Evolutionary conservation across 2,797 vertebrate genomes (phyloP), one percentile per base, ranked within the genome.

Genomic region (Otolemur crassicaudatus): DNA sequence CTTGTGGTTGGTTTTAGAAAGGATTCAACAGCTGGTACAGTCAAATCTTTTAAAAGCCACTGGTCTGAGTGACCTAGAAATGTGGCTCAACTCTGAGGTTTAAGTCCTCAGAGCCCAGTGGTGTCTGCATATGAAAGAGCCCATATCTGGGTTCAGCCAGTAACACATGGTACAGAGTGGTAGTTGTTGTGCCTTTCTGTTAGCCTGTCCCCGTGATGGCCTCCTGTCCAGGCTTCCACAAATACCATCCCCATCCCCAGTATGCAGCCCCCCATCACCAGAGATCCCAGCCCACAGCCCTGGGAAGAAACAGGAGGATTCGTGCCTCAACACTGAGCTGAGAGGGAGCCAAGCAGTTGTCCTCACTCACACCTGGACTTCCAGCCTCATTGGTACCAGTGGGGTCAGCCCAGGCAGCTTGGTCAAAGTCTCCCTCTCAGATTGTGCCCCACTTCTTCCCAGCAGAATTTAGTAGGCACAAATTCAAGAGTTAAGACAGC

Each of bases 231-330:
- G 17, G 40, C 58, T 58, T 80, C 40, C 19, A n/a, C 49, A 87
- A 70, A 8, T 34, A 53, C 2, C 13, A 1, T 53, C 10, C 43
- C 11, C 6, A 0, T 2, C 11, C n/a, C 77, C 4, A 10, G 10
- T 13, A 13, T 12, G 3, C 19, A 77, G 5, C 19, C 69, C 14
- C 90, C 65, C 2, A 25, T 77, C 58, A 29, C 70, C 63, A 60
- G 31, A 49, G 40, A 37, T 60, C 34, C 14, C 2, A 1, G 60
- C 22, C 77, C 0, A 0, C 14, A n/a, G 19, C 9, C 0, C 60
- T 7, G 14, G 29, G 40, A 79, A 63, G 60, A 72, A 40, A 25
- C 0, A 14, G 14, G 16, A 22, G 34, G 6, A 6, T 27, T 58
- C 34, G 34, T 27, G 56, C 23, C 1, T 3, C 1, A 0, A 2